Conservation (phyloP, 2,113 vertebrate species). For the Ia io region DNA sequence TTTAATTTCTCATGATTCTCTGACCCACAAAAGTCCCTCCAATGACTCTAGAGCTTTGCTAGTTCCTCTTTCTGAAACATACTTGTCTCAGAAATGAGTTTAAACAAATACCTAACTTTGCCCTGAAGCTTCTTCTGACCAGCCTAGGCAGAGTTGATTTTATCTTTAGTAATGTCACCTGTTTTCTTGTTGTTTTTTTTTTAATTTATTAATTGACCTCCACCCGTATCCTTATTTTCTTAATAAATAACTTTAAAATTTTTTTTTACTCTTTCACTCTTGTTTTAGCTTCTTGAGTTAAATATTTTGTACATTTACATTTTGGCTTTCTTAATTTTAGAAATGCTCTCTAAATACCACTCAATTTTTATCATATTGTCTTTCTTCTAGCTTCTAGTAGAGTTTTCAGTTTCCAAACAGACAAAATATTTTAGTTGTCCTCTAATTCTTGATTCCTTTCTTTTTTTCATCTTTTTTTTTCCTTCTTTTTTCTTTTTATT, state of each 20-base stretch:
- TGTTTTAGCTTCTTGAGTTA: not conserved
- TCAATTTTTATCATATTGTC: not conserved
- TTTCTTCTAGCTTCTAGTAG: not conserved
- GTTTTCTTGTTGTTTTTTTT: not conserved
- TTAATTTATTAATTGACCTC: not conserved
- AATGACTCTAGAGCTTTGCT: not conserved
- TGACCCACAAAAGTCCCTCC: not conserved
- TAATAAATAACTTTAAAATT: not conserved
- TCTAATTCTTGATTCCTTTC: not conserved
- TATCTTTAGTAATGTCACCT: not conserved
- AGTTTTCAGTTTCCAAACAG: not conserved
- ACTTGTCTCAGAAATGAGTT: not conserved
- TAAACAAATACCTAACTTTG: not conserved
- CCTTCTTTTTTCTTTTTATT: not conserved
- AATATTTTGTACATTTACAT: not conserved
- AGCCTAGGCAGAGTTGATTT: not conserved
- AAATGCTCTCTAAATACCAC: not conserved
- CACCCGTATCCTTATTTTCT: not conserved
- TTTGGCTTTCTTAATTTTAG: slow-evolving; percentile 5
- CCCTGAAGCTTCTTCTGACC: not conserved
- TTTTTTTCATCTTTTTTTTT: not conserved
- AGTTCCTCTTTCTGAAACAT: not conserved
- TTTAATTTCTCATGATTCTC: not conserved
- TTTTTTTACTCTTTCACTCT: not conserved
- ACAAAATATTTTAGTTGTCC: not conserved